Base-by-base conservation (phyloP, 2,797 vertebrate species). In the Squalus acanthias region DNA sequence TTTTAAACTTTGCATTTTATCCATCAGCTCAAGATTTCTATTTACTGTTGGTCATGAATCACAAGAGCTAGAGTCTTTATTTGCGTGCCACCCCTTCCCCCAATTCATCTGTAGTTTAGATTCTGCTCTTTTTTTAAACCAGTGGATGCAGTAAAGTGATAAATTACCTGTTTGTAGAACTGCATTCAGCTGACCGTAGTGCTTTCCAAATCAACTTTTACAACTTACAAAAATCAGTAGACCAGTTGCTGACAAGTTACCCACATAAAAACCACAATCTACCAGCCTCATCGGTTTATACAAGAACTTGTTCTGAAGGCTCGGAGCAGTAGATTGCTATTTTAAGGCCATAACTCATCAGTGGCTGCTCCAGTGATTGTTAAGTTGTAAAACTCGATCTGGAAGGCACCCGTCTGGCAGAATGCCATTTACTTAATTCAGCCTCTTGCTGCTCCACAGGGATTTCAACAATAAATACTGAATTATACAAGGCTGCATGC, bases 401-500 rank as follows among this genome's bases (percentile, higher is more conserved):
- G n/a, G 65, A 50, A 95, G 92, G 29, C 60, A 92, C 63, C 89
- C 63, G 10, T 92, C 17, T 92, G 89, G 92, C 92, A 95, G 39
- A 70, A 70, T 67, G 63, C 22, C 67, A 95, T 67, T 63, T 63
- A 95, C 9, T 67, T 67, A 94, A 94, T 94, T 94, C 22, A 67
- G n/a, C 39, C 20, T 70, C 92, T 26, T 39, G 5, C 92, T 94
- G 7, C 92, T 69, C 65, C 92, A 70, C 92, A 70, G 92, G 39
- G n/a, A 95, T 46, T 70, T 50, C 13, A 95, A 95, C 63, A 95
- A 95, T 95, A 95, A 95, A 95, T 95, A 70, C 92, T 70, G 67
- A 95, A 95, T 95, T 95, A 94, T 70, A 69, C 46, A 65, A 92
- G 33, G 67, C 65, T 70, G 39, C n/a, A 94, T 46, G 65, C 60